A percentile compares a stretch with the other conserved stretches of the same genome.
phyloP scores from a whole-genome alignment of 2,113 vertebrate genomes.

The Oncorhynchus gorbuscha region DNA sequence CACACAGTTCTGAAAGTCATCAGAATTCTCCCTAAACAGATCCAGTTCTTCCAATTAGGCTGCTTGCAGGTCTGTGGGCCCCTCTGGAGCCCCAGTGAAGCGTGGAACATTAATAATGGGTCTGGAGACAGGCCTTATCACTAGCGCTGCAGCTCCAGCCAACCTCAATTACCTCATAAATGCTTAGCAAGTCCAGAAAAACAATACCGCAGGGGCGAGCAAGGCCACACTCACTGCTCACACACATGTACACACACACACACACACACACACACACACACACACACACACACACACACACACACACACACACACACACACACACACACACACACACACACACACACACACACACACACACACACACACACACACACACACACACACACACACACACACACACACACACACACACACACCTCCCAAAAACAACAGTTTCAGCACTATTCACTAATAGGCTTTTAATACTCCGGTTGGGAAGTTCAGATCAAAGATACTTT shows the following conservation, averaged over 20 bases:
- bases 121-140: constrained; percentile 64
- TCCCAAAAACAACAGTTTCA: constrained; percentile 49
- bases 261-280: constrained; percentile 9
- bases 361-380: constrained; percentile 1
- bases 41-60: constrained; percentile 18
- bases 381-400: constrained; percentile 3
- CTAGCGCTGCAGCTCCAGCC: constrained; percentile 56
- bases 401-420: constrained; percentile 3
- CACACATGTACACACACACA: constrained; percentile 6
- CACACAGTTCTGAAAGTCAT: constrained; percentile 9
- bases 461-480: constrained; percentile 18
- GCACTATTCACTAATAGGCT: constrained; percentile 32
- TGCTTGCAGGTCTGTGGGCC: constrained; percentile 9
- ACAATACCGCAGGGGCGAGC: constrained; percentile 11
- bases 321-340: constrained; percentile 2
- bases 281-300: constrained; percentile 1
- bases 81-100: constrained; percentile 44
- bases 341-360: constrained; percentile 1
- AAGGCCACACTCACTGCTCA: constrained; percentile 9
- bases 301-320: constrained; percentile 4
- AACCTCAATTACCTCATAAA: constrained; percentile 68
- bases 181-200: constrained; percentile 37
- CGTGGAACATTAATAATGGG: constrained; percentile 61
- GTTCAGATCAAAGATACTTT: background rate
- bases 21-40: background rate